Percentiles rank a stretch among this genome's conserved stretches.
phyloP scores from a whole-genome alignment of 64 coral and sea anemone genomes.

The Exaiptasia diaphana region DNA sequence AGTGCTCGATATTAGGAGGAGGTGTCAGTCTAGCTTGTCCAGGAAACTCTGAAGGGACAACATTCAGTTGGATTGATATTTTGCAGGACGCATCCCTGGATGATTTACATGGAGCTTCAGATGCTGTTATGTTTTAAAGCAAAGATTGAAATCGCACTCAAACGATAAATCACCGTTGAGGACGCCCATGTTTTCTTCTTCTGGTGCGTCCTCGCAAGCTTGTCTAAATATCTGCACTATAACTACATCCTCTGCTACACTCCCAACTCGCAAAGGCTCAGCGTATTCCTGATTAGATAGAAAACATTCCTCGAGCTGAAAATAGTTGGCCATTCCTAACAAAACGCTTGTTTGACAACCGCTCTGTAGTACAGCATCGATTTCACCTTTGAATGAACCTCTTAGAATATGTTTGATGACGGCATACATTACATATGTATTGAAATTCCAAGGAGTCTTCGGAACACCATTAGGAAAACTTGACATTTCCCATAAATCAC shows the following conservation, averaged over 20 bases:
- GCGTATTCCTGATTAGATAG: slow-evolving; percentile 25
- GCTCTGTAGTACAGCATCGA: background rate
- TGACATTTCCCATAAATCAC: slow-evolving; percentile 1
- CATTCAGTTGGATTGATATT: background rate
- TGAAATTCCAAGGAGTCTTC: slow-evolving; percentile 54
- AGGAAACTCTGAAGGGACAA: slow-evolving; percentile 7
- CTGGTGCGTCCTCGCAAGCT: background rate
- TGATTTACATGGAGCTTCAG: background rate
- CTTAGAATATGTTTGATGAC: slow-evolving; percentile 18
- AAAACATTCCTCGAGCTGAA: slow-evolving; percentile 37
- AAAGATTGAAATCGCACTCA: slow-evolving; percentile 57
- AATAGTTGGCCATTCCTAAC: background rate
- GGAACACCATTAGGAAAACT: slow-evolving; percentile 30
- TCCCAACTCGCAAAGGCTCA: slow-evolving; percentile 12
- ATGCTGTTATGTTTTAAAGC: slow-evolving; percentile 46
- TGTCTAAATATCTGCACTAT: slow-evolving; percentile 43
- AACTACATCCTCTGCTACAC: slow-evolving; percentile 36
- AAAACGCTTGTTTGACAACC: slow-evolving; percentile 24
- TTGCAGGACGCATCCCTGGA: background rate
- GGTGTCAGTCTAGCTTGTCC: background rate
- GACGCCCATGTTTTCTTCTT: slow-evolving; percentile 6
- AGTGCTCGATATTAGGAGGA: background rate
- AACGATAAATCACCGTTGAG: slow-evolving; percentile 12
- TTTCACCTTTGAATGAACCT: slow-evolving; percentile 17
- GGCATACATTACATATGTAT: slow-evolving; percentile 34